phyloP scores from a whole-genome alignment of 2,888 invertebrate genomes.

The Patella depressa region DNA sequence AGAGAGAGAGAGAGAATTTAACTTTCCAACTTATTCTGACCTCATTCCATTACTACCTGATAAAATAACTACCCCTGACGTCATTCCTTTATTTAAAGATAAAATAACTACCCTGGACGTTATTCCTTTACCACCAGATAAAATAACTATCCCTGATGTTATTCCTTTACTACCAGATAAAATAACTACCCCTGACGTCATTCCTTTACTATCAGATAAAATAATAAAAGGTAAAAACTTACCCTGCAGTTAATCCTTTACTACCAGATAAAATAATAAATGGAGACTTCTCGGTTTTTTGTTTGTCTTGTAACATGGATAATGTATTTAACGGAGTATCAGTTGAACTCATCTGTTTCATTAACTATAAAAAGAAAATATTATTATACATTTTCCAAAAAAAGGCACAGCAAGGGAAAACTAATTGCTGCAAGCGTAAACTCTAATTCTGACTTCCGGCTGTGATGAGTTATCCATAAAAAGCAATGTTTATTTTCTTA shows the following conservation, averaged over 20 bases:
- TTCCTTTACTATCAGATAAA: slow-evolving; percentile 74
- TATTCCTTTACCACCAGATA: slow-evolving; percentile 78
- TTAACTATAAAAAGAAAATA: slow-evolving; percentile 75
- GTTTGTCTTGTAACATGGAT: slow-evolving; percentile 93
- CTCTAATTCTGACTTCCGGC: too few species aligned
- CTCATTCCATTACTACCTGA: slow-evolving; percentile 76
- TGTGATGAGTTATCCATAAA: too few species aligned
- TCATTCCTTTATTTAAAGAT: slow-evolving; percentile 77
- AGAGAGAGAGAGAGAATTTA: too few species aligned
- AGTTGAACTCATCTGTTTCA: slow-evolving; percentile 98
- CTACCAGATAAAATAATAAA: slow-evolving; percentile 91
- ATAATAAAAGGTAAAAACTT: not conserved
- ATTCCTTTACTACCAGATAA: slow-evolving; percentile 80
- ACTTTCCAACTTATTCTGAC: too few species aligned
- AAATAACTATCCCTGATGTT: slow-evolving; percentile 30
- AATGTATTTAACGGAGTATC: slow-evolving; percentile 97
- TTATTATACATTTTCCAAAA: too few species aligned
- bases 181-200: slow-evolving; percentile 77
- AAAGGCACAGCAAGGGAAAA: too few species aligned
- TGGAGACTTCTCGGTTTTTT: slow-evolving; percentile 92
- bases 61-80: not conserved
- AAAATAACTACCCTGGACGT: slow-evolving; percentile 29
- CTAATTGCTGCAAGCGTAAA: too few species aligned
- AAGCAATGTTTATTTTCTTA: too few species aligned
- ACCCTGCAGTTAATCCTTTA: slow-evolving; percentile 53